A percentile compares a stretch with the other conserved stretches of the same genome.
Conservation (phyloP, 2,888 invertebrate genomes). For the Hetaerina titia region DNA sequence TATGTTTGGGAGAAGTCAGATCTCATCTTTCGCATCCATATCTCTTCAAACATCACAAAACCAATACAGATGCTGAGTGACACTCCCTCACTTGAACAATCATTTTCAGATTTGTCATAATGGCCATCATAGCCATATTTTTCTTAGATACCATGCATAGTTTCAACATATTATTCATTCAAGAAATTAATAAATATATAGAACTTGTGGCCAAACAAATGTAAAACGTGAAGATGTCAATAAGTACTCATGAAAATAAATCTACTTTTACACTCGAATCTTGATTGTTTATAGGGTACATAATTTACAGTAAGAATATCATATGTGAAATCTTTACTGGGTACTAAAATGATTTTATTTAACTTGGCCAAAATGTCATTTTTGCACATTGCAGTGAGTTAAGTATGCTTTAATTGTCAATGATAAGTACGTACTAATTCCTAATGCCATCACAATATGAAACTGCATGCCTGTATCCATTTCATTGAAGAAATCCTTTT, state of each 20-base stretch:
- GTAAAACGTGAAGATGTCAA: background rate
- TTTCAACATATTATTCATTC: background rate
- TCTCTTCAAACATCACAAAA: too few relatives aligned
- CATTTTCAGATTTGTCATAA: too few relatives aligned
- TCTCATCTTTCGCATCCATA: background rate
- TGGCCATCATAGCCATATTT: too few relatives aligned
- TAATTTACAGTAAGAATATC: background rate
- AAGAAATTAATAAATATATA: background rate
- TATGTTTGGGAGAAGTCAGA: background rate
- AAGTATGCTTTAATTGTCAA: background rate
- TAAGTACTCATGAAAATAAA: slow-evolving; percentile 1
- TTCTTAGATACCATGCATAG: background rate
- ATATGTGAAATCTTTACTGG: background rate
- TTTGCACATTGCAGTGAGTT: background rate
- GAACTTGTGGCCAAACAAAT: background rate
- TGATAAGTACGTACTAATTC: background rate
- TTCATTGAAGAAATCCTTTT: background rate
- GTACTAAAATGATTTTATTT: background rate
- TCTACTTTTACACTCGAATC: background rate
- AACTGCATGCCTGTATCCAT: background rate
- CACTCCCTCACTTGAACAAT: too few relatives aligned
- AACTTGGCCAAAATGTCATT: background rate
- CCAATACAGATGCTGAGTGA: too few relatives aligned
- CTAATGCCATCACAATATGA: background rate
- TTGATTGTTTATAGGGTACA: background rate